Evolutionary conservation across 1,140 invertebrate genomes (phyloP).

Genomic region (Melanaphis sacchari): DNA sequence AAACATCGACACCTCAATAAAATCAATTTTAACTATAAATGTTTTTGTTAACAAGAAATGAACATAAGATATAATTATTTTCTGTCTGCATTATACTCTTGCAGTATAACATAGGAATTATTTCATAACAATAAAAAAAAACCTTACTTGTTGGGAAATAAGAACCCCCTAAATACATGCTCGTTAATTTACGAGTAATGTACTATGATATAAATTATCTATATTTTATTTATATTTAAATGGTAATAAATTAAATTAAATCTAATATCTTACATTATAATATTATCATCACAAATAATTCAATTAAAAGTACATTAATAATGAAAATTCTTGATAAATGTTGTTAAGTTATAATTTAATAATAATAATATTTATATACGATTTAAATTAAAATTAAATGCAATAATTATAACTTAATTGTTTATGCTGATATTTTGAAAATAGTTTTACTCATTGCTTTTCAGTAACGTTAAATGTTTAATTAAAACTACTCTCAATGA

Average conservation of each 20-base stretch:
- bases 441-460: background rate
- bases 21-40: slow-evolving; percentile 7
- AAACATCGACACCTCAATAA: background rate
- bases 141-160: background rate
- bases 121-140: background rate
- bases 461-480: background rate
- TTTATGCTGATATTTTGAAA: background rate
- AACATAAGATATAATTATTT: background rate
- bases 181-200: background rate
- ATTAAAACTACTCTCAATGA: background rate
- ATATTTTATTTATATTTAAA: background rate
- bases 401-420: background rate
- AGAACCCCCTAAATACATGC: background rate
- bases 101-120: background rate
- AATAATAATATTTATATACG: background rate
- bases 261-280: background rate
- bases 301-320: background rate
- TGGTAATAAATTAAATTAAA: background rate
- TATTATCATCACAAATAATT: background rate
- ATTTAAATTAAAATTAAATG: background rate
- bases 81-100: background rate
- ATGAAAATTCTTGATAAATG: background rate
- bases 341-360: background rate
- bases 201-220: background rate
- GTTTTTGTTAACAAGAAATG: background rate